Conservation (phyloP, 2,797 vertebrate species). For the Bovichtus diacanthus region DNA sequence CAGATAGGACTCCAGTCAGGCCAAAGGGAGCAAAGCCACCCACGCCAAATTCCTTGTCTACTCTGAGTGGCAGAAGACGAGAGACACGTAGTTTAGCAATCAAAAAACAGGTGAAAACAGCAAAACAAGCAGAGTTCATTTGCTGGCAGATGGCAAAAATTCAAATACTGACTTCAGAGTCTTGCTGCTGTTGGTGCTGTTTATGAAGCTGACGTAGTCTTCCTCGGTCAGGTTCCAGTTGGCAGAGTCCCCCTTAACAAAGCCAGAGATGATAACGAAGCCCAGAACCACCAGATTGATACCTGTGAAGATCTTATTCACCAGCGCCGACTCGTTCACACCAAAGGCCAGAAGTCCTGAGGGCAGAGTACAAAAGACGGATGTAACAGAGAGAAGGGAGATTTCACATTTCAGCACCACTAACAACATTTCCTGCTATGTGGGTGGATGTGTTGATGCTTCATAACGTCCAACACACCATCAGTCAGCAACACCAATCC, state of each 20-base stretch:
- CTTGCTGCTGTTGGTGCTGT: conserved; percentile 33
- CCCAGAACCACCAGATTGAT: conserved; percentile 93
- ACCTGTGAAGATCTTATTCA: conserved; percentile 96
- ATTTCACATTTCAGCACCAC: conserved; percentile 30
- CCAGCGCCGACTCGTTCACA: conserved; percentile 93
- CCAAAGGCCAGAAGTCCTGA: conserved; percentile 92
- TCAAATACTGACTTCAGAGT: conserved; percentile 38
- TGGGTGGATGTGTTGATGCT: conserved; percentile 60
- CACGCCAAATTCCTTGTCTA: conserved; percentile 78
- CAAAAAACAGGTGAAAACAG: neutral
- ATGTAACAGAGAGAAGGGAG: neutral
- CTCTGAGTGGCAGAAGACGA: conserved; percentile 42
- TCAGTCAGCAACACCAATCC: conserved; percentile 52
- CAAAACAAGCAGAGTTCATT: neutral
- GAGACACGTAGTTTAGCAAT: neutral
- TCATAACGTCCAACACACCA: conserved; percentile 31
- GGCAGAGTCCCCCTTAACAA: conserved; percentile 89
- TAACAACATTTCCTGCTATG: conserved; percentile 49
- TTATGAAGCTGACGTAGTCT: conserved; percentile 63
- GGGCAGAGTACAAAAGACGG: neutral
- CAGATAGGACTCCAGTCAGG: conserved; percentile 88
- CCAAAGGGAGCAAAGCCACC: conserved; percentile 95
- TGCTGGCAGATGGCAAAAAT: too few species aligned
- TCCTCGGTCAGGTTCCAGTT: conserved; percentile 90
- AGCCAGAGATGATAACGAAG: conserved; percentile 93